Base-by-base conservation (phyloP, 1,140 invertebrate genomes). In the Brachionus sp. region DNA sequence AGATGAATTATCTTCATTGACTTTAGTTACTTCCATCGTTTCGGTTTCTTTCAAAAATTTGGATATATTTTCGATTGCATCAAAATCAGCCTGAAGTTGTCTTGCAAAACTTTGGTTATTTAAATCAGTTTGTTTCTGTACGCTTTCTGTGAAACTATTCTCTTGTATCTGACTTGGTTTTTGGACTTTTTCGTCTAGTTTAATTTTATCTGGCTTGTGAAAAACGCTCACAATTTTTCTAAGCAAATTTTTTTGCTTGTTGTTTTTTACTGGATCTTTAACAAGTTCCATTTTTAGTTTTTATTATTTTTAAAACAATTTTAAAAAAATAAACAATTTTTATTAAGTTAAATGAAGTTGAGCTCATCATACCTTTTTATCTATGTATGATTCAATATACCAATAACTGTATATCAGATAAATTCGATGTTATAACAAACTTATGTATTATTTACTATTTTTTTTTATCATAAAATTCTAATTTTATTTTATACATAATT, bases 1-100 rank as follows among this genome's bases (percentile, higher is more conserved):
- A 4, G 44, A 9, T 46, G 4, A 7, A 46, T 25, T 9, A 13
- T 46, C 19, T n/a, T 50, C 19, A 12, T 75, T 10, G 13, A 19
- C 7, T 12, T 29, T 19, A 13, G 12, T 19, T 29, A 6, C 9
- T 42, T 42, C 29, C 7, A 25, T 13, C 4, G 25, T 16, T 46
- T 75, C 39, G 5, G 42, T 75, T 29, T 75, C 42, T 44, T 75
- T 75, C 44, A 75, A 25, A 46, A 46, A 75, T 75, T 46, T 75
- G 10, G 70, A 75, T n/a, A 75, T 75, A 12, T 75, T 75, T 4
- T 75, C 70, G 16, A 75, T 75, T 25, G 44, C 5, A 5, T 75
- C 42, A 4, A 75, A n/a, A 37, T 68, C 64, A 37, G 64, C 64
- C 35, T 68, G 9, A 16, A 68, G 64, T 68, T 68, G 12, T 35